Conservation (phyloP, 2,113 vertebrate species). For the Xenus cinereus region DNA sequence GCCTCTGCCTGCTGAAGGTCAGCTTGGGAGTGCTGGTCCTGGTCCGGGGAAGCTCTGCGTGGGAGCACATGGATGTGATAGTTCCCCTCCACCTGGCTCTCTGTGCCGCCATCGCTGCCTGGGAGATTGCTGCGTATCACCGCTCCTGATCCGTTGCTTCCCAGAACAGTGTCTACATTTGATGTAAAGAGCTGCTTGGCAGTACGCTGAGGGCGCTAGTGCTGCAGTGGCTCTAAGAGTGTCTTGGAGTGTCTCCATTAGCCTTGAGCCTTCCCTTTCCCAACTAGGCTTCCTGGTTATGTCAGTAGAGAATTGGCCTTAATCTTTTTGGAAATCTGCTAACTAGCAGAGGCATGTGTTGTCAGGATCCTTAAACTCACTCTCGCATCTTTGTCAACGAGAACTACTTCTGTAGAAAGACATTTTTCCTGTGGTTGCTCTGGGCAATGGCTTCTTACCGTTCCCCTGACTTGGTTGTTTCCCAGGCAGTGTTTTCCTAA, state of each 20-base stretch:
- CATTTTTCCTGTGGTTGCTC: neutral
- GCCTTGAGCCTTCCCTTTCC: neutral
- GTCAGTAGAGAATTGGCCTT: neutral
- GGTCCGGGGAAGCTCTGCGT: neutral
- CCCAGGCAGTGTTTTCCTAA: neutral
- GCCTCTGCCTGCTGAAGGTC: neutral
- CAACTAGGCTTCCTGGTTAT: neutral
- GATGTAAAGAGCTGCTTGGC: neutral
- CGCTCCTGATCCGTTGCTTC: neutral
- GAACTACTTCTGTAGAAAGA: neutral
- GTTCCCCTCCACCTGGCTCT: neutral
- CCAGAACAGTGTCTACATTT: neutral
- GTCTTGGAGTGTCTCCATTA: neutral
- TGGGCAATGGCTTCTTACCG: neutral
- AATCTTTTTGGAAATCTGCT: neutral
- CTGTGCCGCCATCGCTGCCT: neutral
- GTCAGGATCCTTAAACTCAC: neutral
- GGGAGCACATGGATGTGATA: fast-evolving
- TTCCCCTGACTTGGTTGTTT: neutral
- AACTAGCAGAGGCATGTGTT: neutral
- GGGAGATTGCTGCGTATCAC: neutral
- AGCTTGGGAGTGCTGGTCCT: neutral
- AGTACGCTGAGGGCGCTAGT: neutral
- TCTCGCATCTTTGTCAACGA: fast-evolving
- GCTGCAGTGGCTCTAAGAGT: neutral